Evolutionary conservation across 2,113 vertebrate species (phyloP), one percentile per base, ranked within the genome.

Genomic region (Chlamydotis undulata): DNA sequence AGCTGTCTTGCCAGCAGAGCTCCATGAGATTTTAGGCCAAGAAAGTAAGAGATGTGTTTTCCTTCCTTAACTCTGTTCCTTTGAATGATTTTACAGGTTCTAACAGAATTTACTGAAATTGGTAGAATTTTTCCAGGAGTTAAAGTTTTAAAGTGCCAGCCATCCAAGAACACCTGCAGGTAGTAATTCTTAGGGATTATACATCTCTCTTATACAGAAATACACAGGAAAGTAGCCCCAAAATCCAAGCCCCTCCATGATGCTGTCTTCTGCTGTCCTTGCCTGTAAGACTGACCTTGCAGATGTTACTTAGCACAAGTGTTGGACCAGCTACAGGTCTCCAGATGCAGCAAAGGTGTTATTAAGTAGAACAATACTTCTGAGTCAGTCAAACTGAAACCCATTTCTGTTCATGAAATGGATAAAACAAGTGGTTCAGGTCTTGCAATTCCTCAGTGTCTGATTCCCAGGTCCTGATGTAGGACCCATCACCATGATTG

Each of bases 401-500:
- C 31, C 41, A 39, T 85, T 95, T 85, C n/a, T 89, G 65, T 35
- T 33, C 10, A 4, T n/a, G 14, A 64, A 85, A 76, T n/a, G 24
- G 29, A 55, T 56, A 22, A 83, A 52, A 19, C 12, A 15, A 68
- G 25, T 25, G 14, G 4, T 59, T 76, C 89, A 33, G 23, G 37
- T 84, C 70, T 59, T 83, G 50, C 37, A 45, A 28, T 28, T 49
- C 19, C 37, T 53, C 29, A 64, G 47, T 17, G 31, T 41, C 41
- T 82, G 55, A 19, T 43, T 43, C 8, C 2, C 4, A 2, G 14
- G 41, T 77, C 12, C n/a, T 73, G n/a, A 37, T 31, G 53, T 24
- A 24, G 88, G 60, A 70, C 47, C 2, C 6, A 45, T 29, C 0
- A 3, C 37, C 10, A 3, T 18, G 18, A 31, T 37, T 0, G 0